Base-by-base conservation (phyloP, 2,113 vertebrate species). In the Rhinoderma darwinii region DNA sequence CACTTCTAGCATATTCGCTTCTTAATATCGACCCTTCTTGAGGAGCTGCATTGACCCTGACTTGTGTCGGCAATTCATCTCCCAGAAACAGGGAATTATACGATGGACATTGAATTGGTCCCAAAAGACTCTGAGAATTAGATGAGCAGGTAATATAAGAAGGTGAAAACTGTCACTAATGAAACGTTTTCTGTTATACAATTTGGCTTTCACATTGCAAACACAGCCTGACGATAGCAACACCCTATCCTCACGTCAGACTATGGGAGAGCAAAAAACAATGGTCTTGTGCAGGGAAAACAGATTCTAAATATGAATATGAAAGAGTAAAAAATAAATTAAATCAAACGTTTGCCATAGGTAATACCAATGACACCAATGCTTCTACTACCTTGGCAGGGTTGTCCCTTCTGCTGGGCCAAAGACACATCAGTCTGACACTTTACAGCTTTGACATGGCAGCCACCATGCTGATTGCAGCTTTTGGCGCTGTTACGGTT, bases 11-110 rank as follows among this genome's bases (percentile, higher is more conserved):
- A 85, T 85, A 63, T 77, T 85, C 51, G 12, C 51, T 63, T 85
- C 66, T 77, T 84, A 75, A 73, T 84, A 84, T 84, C 51, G 83
- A 84, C 47, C 47, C 77, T 78, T 44, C 78, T 73, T 61, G 77
- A 75, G 70, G 44, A 75, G 39, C 50, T 50, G 68, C 47, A 61
- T 82, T 86, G 84, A 85, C 74, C 73, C 56, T 44, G 50, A 63
- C 73, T 77, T 76, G 63, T 59, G 51, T 27, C 41, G 10, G 27
- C 54, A 76, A 84, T 85, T 66, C 63, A 77, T 77, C 56, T 66
- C 73, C 39, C 30, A 32, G 84, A 73, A 85, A 66, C 27, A 77
- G 41, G 73, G 56, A 63, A 73, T 66, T 77, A 35, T 75, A 85
- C 32, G 73, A 76, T 12, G 51, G 82, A 15, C 43, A 50, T 15